Percentiles rank a stretch among this genome's conserved stretches.
Evolutionary conservation across 2,113 vertebrate genomes (phyloP).

Genomic region (Maccullochella peelii): DNA sequence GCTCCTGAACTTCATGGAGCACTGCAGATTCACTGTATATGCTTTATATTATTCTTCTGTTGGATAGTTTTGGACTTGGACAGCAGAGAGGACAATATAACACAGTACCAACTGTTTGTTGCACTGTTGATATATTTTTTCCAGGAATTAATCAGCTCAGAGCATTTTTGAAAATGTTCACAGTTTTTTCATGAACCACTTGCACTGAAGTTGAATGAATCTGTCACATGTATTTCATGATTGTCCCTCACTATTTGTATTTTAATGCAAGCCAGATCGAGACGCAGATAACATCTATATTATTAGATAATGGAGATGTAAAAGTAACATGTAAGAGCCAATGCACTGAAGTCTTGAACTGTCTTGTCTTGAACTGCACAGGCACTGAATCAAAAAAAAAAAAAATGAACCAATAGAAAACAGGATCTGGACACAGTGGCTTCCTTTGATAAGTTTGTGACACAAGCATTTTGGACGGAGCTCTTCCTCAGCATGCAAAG

Average conservation of each 20-base stretch:
- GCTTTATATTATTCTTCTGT: background rate
- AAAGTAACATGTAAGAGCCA: background rate
- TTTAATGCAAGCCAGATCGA: background rate
- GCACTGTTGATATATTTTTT: background rate
- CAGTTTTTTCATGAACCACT: background rate
- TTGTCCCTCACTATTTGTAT: background rate
- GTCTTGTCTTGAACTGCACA: background rate
- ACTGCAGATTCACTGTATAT: background rate
- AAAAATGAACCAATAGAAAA: background rate
- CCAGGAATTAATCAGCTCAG: background rate
- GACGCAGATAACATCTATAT: too few relatives aligned
- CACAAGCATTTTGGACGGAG: background rate
- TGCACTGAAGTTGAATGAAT: background rate
- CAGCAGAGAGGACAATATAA: background rate
- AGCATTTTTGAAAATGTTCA: background rate
- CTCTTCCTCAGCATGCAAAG: background rate
- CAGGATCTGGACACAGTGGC: background rate
- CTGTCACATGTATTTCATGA: background rate
- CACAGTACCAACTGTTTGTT: background rate
- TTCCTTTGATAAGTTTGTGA: background rate
- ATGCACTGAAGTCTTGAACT: background rate
- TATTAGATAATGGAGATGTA: background rate
- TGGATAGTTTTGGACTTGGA: background rate
- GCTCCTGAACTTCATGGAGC: background rate
- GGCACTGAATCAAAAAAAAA: background rate